phyloP scores from a whole-genome alignment of 2,797 vertebrate species.

The Crax fasciolata region DNA sequence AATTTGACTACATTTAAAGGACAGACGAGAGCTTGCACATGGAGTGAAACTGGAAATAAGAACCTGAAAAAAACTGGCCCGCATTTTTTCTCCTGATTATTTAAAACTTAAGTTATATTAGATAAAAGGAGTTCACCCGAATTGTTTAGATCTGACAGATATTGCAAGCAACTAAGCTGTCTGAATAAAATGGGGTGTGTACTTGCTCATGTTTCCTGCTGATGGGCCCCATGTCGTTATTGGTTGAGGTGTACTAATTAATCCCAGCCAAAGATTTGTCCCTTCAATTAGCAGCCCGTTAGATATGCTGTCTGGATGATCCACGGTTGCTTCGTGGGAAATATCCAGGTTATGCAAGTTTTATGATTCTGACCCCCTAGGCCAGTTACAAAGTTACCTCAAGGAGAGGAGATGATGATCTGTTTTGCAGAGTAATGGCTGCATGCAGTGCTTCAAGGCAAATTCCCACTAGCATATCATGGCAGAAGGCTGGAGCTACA shows the following conservation, averaged over 20 bases:
- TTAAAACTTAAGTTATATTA: not conserved
- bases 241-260: slow-evolving; percentile 28
- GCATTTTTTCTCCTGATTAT: not conserved
- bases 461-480: not conserved
- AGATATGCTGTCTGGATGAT: not conserved
- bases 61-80: not conserved
- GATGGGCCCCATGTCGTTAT: not conserved
- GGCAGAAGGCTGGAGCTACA: not conserved
- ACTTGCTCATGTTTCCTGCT: not conserved
- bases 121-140: not conserved
- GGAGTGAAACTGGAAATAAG: fast-evolving
- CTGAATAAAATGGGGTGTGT: not conserved
- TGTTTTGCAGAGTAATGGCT: not conserved
- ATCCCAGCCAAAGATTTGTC: slow-evolving; percentile 11
- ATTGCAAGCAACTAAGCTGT: slow-evolving; percentile 5
- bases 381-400: slow-evolving; percentile 15
- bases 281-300: slow-evolving; percentile 22
- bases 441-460: not conserved
- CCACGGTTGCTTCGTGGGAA: not conserved
- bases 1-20: not conserved
- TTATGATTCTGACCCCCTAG: not conserved
- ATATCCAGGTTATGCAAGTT: not conserved
- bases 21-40: not conserved
- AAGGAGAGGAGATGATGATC: slow-evolving; percentile 16
- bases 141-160: slow-evolving; percentile 11